Base-by-base conservation (phyloP, 1,140 invertebrate species). In the Chironomus tepperi region DNA sequence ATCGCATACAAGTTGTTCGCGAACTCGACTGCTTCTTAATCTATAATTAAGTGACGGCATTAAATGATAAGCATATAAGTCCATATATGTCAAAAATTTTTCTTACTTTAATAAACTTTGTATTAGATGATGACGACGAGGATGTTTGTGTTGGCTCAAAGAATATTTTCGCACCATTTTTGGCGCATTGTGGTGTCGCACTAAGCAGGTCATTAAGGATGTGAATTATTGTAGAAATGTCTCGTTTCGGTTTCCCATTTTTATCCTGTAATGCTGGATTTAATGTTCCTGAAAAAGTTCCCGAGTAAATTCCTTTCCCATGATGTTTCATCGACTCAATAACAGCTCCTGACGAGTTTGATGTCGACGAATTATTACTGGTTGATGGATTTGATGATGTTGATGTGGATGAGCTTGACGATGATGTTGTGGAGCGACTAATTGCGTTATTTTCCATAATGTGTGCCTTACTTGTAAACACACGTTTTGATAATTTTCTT, bases 281-380 rank as follows among this genome's bases (percentile, higher is more conserved):
- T 12, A 98, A 82, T 8, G 95, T 96, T 43, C 95, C 95, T 81
- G 89, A 88, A 82, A 91, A 91, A 34, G 91, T 93, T 47, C 91
- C 92, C 18, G 91, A 93, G 80, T 93, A 93, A 73, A 93, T 90
- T 77, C 95, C 95, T 82, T 94, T 94, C 67, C 95, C 93, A 78
- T 96, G 92, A 80, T 96, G 93, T 79, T 95, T 92, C 93, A 96
- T 95, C 77, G 92, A 94, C 79, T 95, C 92, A 79, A 95, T 95
- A 78, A 95, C 93, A 77, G 93, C 93, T 70, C 93, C 93, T 75
- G 91, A 90, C n/a, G 87, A 85, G 75, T 76, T 83, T 82, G 67
- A 82, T 82, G 76, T 82, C 81, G 73, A n/a, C 12, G 42, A 43
- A 34, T 19, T 12, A 12, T 9, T 16, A 42, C 12, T 43, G 3